Evolutionary conservation across 1,140 invertebrate species (phyloP).

Genomic region (Pteromalus puparum): DNA sequence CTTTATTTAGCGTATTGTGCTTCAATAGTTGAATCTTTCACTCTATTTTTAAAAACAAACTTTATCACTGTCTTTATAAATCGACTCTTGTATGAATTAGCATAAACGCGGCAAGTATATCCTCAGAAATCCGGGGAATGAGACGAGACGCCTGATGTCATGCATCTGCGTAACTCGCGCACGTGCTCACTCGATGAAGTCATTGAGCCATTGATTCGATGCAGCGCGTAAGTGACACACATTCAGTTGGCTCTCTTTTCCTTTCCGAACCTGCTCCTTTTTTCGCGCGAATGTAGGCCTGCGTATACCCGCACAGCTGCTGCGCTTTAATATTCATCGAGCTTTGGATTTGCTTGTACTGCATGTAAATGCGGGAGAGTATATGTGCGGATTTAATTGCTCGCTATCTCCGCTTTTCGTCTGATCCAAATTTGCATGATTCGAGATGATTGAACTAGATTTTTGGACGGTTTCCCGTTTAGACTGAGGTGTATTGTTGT

Average conservation of each 20-base stretch:
- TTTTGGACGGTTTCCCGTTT: background rate
- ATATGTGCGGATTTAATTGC: too few relatives aligned
- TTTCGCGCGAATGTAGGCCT: background rate
- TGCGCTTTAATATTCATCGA: conserved; percentile 3
- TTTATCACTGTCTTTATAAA: too few relatives aligned
- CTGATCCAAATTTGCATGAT: conserved; percentile 2
- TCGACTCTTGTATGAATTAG: too few relatives aligned
- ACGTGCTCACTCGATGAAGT: conserved; percentile 9
- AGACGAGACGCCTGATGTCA: background rate
- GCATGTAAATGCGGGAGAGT: background rate
- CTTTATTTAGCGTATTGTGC: background rate
- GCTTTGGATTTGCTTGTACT: background rate
- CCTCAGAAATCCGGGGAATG: background rate
- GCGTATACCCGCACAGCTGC: background rate
- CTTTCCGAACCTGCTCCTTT: background rate
- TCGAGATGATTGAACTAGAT: background rate
- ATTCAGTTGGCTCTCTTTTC: background rate
- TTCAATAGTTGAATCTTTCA: background rate
- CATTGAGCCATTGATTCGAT: conserved; percentile 34
- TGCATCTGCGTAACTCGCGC: background rate
- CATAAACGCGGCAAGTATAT: too few relatives aligned
- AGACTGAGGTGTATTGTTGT: too few relatives aligned
- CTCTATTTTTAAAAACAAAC: too few relatives aligned
- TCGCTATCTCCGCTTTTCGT: background rate
- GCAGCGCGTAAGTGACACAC: background rate